A percentile compares a stretch with the other conserved stretches of the same genome.
phyloP scores from a whole-genome alignment of 2,888 invertebrate species.

The Caenorhabditis plicata region DNA sequence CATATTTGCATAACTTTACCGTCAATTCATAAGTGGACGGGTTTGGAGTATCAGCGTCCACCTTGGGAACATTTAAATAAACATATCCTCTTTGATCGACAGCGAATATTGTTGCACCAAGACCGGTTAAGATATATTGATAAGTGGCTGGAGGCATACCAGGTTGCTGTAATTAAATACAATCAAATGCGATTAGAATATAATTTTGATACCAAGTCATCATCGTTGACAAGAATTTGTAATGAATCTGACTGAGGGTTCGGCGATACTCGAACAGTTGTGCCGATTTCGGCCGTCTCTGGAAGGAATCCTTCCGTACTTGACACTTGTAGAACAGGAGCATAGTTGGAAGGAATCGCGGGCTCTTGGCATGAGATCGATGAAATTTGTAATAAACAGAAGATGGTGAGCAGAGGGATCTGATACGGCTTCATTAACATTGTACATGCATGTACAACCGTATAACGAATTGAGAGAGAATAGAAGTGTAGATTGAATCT shows the following conservation, averaged over 20 bases:
- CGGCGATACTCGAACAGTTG: constrained; percentile 58
- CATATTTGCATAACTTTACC: constrained; percentile 23
- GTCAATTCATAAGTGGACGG: constrained; percentile 61
- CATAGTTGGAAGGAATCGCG: constrained; percentile 24
- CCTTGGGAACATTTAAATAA: constrained; percentile 60
- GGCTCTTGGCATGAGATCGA: too few relatives aligned
- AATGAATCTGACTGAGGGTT: constrained; percentile 53
- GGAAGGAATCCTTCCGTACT: constrained; percentile 60
- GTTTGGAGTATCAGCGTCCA: constrained; percentile 62
- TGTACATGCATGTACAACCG: too few relatives aligned
- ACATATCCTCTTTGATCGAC: constrained; percentile 64
- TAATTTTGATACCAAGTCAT: constrained; percentile 54
- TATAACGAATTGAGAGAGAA: too few relatives aligned
- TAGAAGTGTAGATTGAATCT: too few relatives aligned
- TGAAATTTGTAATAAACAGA: too few relatives aligned
- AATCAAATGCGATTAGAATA: background rate
- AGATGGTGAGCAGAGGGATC: too few relatives aligned
- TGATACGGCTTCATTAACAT: too few relatives aligned
- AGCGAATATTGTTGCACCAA: constrained; percentile 64
- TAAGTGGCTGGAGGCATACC: constrained; percentile 66
- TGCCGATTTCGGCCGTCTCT: constrained; percentile 61
- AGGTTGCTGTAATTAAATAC: constrained; percentile 56
- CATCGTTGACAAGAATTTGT: constrained; percentile 64
- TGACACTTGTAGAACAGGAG: constrained; percentile 53
- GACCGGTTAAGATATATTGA: constrained; percentile 64